phyloP scores from a whole-genome alignment of 2,113 vertebrate genomes.

The Etia nguti region DNA sequence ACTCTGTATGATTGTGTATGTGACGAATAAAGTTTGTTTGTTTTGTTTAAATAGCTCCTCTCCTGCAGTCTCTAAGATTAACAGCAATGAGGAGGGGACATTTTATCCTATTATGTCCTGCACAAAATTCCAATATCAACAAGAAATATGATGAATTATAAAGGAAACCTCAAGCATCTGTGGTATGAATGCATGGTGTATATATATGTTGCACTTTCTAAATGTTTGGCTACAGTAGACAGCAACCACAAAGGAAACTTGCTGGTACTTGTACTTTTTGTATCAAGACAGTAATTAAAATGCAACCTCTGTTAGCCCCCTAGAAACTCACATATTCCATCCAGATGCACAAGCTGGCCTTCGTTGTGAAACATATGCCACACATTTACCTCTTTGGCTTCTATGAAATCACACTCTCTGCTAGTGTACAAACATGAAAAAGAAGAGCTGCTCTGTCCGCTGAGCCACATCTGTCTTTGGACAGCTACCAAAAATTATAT shows the following conservation, averaged over 20 bases:
- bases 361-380: background rate
- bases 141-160: background rate
- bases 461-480: constrained; percentile 6
- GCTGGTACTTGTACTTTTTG: background rate
- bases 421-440: background rate
- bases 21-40: too few species aligned
- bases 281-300: background rate
- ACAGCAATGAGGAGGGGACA: background rate
- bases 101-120: background rate
- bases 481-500: constrained; percentile 8
- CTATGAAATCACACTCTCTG: background rate
- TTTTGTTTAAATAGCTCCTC: background rate
- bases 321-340: background rate
- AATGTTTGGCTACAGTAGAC: background rate
- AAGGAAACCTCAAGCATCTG: background rate
- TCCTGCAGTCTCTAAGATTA: background rate
- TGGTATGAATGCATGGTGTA: background rate
- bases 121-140: background rate
- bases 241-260: background rate
- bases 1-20: too few species aligned
- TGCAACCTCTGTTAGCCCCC: background rate
- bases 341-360: constrained; percentile 20
- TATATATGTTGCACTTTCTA: background rate
- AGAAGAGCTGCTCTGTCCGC: background rate
- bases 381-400: background rate